Evolutionary conservation across 2,888 invertebrate genomes (phyloP), one percentile per base, ranked within the genome.

Genomic region (Cyclophora albipunctata): DNA sequence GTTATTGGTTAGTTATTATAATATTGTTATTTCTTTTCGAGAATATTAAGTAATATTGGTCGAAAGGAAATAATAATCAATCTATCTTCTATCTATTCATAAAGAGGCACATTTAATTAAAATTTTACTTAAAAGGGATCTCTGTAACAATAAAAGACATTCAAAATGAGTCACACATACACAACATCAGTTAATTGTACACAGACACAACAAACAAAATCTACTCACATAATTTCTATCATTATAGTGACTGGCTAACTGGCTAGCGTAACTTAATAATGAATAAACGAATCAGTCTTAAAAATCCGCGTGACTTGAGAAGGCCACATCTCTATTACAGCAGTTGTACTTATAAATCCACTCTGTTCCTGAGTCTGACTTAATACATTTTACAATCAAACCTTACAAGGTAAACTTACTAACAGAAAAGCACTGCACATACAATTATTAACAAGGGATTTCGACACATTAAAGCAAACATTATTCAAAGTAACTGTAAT

Each of bases 251-350:
- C 74, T 75, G 78, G 83, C 83, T 79, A 74, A 81, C 73, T 70
- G 82, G 78, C 84, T 84, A 84, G 81, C 79, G 67, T 81, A 85
- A 85, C 84, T 84, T 84, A 84, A 78, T 70, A 82, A 85, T 84
- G 86, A 82, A 80, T 78, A 83, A 85, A 83, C 83, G 85, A 86
- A 61, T 87, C 87, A 87, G 87, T 87, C 87, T 87, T 87, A 78
- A 83, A 78, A 81, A 81, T 75, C 73, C 72, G 72, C 71, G 71
- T 73, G 77, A 73, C 67, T 76, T 69, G 54, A 49, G 59, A 62
- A 72, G 73, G 71, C 64, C 76, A 75, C 71, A 71, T 67, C 73
- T 71, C 73, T 75, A 71, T 74, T 65, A 68, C 70, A 71, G 73
- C 71, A 66, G 73, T 72, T 73, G 65, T 67, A 63, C 57, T 61